phyloP scores from a whole-genome alignment of 2,888 invertebrate genomes.

The Lacanobia oleracea region DNA sequence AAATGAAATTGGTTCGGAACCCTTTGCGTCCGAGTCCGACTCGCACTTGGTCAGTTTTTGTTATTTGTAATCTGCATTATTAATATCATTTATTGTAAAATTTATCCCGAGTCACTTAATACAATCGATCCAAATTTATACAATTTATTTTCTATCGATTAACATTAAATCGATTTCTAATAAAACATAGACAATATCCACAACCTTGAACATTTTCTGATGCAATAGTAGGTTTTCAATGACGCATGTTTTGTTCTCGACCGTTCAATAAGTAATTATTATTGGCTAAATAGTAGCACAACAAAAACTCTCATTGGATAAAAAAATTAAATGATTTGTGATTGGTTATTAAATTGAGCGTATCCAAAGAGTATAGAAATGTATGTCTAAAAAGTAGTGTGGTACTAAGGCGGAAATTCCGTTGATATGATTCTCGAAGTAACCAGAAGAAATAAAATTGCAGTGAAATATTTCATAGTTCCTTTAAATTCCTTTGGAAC shows the following conservation, averaged over 20 bases:
- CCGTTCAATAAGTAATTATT: not conserved
- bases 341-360: not conserved
- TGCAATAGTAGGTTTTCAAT: constrained; percentile 70
- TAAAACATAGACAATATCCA: constrained; percentile 44
- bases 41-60: no score
- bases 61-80: no score
- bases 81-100: no score
- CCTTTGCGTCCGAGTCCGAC: no score
- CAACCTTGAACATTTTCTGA: constrained; percentile 71
- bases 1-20: no score
- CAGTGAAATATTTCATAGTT: not conserved
- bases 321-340: rapidly evolving
- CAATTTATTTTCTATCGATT: no score
- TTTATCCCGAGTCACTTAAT: no score
- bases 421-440: constrained; percentile 32
- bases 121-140: no score
- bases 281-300: not conserved
- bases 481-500: not conserved
- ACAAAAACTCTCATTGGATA: constrained; percentile 42
- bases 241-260: constrained; percentile 58
- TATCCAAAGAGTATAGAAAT: no score
- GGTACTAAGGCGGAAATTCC: constrained; percentile 5
- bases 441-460: constrained; percentile 35
- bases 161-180: not conserved
- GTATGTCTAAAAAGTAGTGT: not conserved